Conservation (phyloP, 2,797 vertebrate species). For the Erethizon dorsatum region DNA sequence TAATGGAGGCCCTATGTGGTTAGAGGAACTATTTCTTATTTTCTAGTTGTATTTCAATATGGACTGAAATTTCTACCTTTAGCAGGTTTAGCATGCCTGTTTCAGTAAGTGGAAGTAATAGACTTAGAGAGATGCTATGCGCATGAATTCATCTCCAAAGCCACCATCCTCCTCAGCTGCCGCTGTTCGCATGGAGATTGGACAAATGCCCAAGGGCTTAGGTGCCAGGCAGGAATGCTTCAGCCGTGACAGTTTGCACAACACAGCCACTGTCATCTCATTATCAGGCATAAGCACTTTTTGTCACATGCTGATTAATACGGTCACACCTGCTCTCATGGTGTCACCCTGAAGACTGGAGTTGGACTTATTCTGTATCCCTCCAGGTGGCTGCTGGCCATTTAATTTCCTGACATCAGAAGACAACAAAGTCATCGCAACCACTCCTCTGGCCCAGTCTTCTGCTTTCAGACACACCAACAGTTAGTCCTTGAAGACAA, state of each 20-base stretch:
- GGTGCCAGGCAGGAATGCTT: slow-evolving; percentile 79
- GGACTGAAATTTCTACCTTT: slow-evolving; percentile 52
- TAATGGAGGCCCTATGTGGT: slow-evolving; percentile 34
- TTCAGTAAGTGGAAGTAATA: slow-evolving; percentile 55
- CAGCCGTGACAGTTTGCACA: slow-evolving; percentile 83
- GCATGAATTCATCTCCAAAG: slow-evolving; percentile 71
- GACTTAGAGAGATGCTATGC: slow-evolving; percentile 55
- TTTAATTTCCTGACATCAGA: slow-evolving; percentile 59
- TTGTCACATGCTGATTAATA: slow-evolving; percentile 86
- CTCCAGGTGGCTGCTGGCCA: background rate
- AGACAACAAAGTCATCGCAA: background rate
- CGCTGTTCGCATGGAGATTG: slow-evolving; percentile 76
- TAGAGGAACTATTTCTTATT: background rate
- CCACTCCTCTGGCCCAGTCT: slow-evolving; percentile 71
- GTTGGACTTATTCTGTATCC: slow-evolving; percentile 52
- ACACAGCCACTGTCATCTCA: slow-evolving; percentile 84
- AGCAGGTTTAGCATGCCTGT: background rate
- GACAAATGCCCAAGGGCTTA: slow-evolving; percentile 84
- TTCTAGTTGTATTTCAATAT: slow-evolving; percentile 69
- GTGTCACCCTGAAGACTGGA: background rate
- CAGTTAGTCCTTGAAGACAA: slow-evolving; percentile 10
- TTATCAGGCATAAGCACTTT: slow-evolving; percentile 84
- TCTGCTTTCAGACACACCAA: background rate
- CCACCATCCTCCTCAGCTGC: slow-evolving; percentile 71
- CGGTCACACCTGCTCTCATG: slow-evolving; percentile 71